Percentiles rank a stretch among this genome's conserved stretches.
These are phyloP conservation scores for Paedocypris micromegethes DNA, from an alignment of 2,797 vertebrate species.

Conservation along the genomic window DNA sequence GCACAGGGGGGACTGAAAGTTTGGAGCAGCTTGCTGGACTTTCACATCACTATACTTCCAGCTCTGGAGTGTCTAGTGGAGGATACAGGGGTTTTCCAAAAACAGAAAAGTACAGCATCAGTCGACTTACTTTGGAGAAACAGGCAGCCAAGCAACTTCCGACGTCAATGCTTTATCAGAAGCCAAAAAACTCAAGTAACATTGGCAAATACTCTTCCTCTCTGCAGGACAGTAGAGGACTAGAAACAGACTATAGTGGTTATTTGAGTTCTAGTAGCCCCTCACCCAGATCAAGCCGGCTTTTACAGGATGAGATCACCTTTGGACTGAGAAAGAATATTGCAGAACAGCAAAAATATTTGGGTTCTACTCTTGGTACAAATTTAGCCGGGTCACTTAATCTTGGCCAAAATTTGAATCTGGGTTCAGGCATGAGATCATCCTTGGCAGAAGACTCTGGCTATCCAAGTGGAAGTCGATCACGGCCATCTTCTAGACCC, in stretches of 20 bases:
- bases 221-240: constrained; percentile 83
- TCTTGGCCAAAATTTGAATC: constrained; percentile 76
- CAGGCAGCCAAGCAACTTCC: constrained; percentile 96
- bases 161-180: constrained; percentile 90
- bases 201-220: constrained; percentile 89
- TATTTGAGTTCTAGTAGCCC: constrained; percentile 84
- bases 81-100: constrained; percentile 90
- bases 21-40: constrained; percentile 88
- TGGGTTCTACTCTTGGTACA: constrained; percentile 80
- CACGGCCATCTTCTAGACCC: constrained; percentile 91
- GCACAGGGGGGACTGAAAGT: constrained; percentile 77
- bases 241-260: constrained; percentile 88
- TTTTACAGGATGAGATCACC: constrained; percentile 94
- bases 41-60: constrained; percentile 86
- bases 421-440: constrained; percentile 67
- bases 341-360: constrained; percentile 94
- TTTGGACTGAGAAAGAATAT: constrained; percentile 97
- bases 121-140: constrained; percentile 94
- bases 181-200: constrained; percentile 91
- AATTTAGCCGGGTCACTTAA: constrained; percentile 83
- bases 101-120: constrained; percentile 94
- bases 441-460: constrained; percentile 77
- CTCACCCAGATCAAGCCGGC: constrained; percentile 84
- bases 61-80: constrained; percentile 64
- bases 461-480: constrained; percentile 90